These are phyloP conservation scores for Melinopterus prodromus DNA, from an alignment of 2,888 invertebrate species.

Conservation along the genomic window DNA sequence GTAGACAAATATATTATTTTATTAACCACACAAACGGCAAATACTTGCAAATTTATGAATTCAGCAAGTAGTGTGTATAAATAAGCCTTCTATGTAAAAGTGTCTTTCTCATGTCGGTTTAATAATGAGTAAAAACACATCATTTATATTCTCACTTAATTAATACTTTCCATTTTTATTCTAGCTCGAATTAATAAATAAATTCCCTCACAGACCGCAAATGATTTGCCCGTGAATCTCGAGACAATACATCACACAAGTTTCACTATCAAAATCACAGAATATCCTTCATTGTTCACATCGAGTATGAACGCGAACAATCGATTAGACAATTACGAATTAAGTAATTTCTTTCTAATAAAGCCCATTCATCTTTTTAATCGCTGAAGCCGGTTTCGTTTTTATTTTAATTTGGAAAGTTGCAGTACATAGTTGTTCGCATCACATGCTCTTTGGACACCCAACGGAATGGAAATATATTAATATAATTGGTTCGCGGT, in stretches of 20 bases:
- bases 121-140: background rate
- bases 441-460: background rate
- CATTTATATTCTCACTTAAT: background rate
- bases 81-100: background rate
- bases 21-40: too few species aligned
- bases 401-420: background rate
- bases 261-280: background rate
- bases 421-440: background rate
- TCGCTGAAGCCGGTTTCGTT: background rate
- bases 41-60: background rate
- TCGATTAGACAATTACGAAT: background rate
- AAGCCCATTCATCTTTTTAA: background rate
- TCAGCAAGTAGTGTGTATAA: background rate
- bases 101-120: background rate
- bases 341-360: background rate
- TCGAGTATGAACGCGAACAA: background rate
- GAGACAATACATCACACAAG: background rate
- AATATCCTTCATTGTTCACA: background rate
- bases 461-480: background rate
- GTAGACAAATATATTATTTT: too few species aligned
- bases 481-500: background rate
- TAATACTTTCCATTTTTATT: background rate
- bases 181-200: background rate
- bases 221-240: background rate
- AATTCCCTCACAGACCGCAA: background rate